These are phyloP conservation scores for Cherax quadricarinatus DNA, from an alignment of 1,140 invertebrate species.

Conservation along the genomic window DNA sequence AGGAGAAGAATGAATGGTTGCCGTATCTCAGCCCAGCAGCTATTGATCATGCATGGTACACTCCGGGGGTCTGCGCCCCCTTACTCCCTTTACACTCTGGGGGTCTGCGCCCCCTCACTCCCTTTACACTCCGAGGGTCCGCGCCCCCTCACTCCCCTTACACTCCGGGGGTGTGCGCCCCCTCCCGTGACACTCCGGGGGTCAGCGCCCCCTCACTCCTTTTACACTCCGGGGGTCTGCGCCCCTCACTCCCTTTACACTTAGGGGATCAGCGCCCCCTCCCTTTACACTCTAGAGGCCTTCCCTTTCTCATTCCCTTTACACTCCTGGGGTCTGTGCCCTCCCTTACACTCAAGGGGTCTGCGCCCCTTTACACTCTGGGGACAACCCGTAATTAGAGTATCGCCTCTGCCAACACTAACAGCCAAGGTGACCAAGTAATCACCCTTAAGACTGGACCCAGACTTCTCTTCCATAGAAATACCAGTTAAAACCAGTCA, in stretches of 20 bases:
- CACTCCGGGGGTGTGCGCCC: too few relatives aligned
- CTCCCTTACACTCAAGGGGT: not conserved
- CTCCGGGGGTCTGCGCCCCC: not conserved
- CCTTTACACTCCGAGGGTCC: not conserved
- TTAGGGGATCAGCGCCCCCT: too few relatives aligned
- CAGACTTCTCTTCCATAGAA: too few relatives aligned
- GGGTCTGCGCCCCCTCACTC: too few relatives aligned
- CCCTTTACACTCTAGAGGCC: not conserved
- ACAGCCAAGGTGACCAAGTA: too few relatives aligned
- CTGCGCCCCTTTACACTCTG: not conserved
- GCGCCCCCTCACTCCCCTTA: too few relatives aligned
- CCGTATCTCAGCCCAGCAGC: not conserved
- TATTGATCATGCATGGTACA: constrained; percentile 5
- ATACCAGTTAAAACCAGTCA: too few relatives aligned
- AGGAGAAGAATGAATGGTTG: not conserved
- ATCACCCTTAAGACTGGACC: too few relatives aligned
- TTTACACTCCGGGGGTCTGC: not conserved
- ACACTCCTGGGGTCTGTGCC: too few relatives aligned
- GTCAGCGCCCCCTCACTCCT: not conserved
- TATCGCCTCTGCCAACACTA: too few relatives aligned
- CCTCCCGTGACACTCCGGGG: not conserved
- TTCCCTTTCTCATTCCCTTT: not conserved
- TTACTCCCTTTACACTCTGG: not conserved
- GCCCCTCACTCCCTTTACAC: not conserved
- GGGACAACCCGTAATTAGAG: too few relatives aligned